Evolutionary conservation across 92 coral and sea anemone species (phyloP).

Genomic region (Virgularia gustaviana): DNA sequence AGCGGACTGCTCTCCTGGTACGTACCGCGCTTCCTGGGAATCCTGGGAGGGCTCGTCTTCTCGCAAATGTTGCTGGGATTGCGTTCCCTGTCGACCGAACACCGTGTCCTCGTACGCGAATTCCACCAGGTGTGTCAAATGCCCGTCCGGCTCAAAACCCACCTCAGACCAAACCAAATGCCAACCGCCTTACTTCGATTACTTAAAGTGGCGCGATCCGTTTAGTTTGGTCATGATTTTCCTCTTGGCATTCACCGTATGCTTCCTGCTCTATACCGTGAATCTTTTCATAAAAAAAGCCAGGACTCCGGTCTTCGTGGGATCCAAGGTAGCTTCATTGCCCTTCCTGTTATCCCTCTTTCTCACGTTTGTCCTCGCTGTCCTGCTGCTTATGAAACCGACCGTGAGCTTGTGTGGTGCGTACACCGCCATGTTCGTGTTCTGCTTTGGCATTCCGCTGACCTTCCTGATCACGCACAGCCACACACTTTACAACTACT

Average conservation of each 20-base stretch:
- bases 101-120: slow-evolving; percentile 59
- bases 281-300: slow-evolving; percentile 68
- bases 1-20: slow-evolving; percentile 64
- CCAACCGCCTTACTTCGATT: slow-evolving; percentile 69
- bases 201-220: slow-evolving; percentile 84
- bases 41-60: slow-evolving; percentile 39
- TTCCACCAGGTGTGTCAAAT: slow-evolving; percentile 58
- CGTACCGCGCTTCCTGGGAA: slow-evolving; percentile 41
- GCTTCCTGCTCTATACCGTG: slow-evolving; percentile 71
- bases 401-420: slow-evolving; percentile 83
- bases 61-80: slow-evolving; percentile 89
- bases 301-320: slow-evolving; percentile 77
- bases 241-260: slow-evolving; percentile 75
- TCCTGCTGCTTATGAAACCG: slow-evolving; percentile 82
- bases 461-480: slow-evolving; percentile 72
- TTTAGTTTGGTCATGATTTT: slow-evolving; percentile 80
- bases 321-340: slow-evolving; percentile 72
- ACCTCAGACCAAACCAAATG: slow-evolving; percentile 63
- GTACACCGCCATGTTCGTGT: slow-evolving; percentile 73
- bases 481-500: slow-evolving; percentile 62
- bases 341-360: slow-evolving; percentile 66
- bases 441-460: slow-evolving; percentile 75
- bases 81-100: slow-evolving; percentile 58
- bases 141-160: slow-evolving; percentile 65
- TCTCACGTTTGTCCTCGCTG: slow-evolving; percentile 73